Evolutionary conservation across 1,140 invertebrate species (phyloP).

Genomic region (Papilio machaon): DNA sequence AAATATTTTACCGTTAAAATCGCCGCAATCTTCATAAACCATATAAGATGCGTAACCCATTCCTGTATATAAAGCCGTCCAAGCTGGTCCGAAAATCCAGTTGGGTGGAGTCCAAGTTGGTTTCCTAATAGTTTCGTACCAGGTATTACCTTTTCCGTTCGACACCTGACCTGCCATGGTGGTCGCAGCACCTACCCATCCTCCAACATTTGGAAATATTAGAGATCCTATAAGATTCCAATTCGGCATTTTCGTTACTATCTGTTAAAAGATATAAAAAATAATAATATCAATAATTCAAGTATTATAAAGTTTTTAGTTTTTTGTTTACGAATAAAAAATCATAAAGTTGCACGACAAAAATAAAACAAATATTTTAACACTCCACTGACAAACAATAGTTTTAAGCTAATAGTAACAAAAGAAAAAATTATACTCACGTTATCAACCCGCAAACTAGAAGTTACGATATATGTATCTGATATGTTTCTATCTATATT

Average conservation of each 20-base stretch:
- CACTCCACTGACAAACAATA: background rate
- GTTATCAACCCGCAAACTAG: background rate
- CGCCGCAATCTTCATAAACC: slow-evolving; percentile 88
- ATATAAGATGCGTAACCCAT: slow-evolving; percentile 94
- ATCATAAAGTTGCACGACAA: background rate
- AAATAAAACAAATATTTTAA: background rate
- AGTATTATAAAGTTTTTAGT: background rate
- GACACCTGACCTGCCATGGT: slow-evolving; percentile 56
- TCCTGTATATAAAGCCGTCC: slow-evolving; percentile 89
- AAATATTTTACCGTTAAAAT: slow-evolving; percentile 79
- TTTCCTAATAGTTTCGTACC: slow-evolving; percentile 85
- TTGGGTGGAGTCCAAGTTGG: slow-evolving; percentile 91
- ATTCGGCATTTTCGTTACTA: slow-evolving; percentile 52
- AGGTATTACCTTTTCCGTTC: slow-evolving; percentile 56
- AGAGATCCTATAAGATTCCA: slow-evolving; percentile 56
- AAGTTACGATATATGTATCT: background rate
- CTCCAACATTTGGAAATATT: slow-evolving; percentile 64
- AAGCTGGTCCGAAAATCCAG: slow-evolving; percentile 89
- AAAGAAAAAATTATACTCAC: background rate
- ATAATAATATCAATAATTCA: background rate
- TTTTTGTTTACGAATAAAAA: background rate
- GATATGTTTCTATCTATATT: background rate
- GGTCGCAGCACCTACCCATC: slow-evolving; percentile 57
- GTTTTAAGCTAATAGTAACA: background rate
- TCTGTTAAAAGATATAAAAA: background rate